Conservation (phyloP, 2,113 vertebrate genomes). For the human (Homo sapiens) region GRCh38 chrX:94721501-94722000, state of each 20-base stretch:
- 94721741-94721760: background rate
- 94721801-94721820: background rate
- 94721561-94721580: background rate
- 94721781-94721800: background rate
- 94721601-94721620: background rate
- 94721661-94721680: background rate
- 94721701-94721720: background rate
- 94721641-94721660: background rate
- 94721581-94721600: background rate
- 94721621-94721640: background rate
- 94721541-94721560: background rate
- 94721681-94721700: background rate
- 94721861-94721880: background rate
- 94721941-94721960: background rate
- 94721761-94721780: background rate
- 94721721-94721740: background rate
- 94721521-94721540: background rate
- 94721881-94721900: background rate
- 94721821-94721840: background rate
- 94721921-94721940: background rate
- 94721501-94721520: background rate
- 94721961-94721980: background rate
- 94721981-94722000: background rate
- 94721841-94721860: background rate
- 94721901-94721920: background rate